These are phyloP conservation scores for Geotrupes spiniger DNA, from an alignment of 2,888 invertebrate species.

Conservation along the genomic window DNA sequence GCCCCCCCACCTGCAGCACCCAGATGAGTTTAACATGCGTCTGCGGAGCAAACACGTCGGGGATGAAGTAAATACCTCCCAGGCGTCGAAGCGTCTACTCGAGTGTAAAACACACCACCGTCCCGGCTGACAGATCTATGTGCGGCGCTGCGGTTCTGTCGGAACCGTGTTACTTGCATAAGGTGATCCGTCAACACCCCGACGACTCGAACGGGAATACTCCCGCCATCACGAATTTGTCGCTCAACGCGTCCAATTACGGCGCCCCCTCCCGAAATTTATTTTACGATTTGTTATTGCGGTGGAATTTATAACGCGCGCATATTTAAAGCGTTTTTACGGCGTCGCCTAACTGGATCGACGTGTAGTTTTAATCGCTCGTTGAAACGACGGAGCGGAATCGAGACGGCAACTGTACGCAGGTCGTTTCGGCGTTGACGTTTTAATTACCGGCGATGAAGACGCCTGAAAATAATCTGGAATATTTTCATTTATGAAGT, in stretches of 20 bases:
- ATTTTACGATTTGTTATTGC: slow-evolving; percentile 4
- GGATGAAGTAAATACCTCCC: slow-evolving; percentile 37
- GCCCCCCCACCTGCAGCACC: slow-evolving; percentile 6
- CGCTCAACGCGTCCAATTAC: slow-evolving; percentile 31
- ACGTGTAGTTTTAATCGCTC: no score
- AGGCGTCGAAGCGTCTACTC: slow-evolving; percentile 29
- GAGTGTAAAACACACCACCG: slow-evolving; percentile 31
- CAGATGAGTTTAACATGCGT: slow-evolving; percentile 34
- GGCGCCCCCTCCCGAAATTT: slow-evolving; percentile 3
- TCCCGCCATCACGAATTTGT: slow-evolving; percentile 39
- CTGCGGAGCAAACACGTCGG: slow-evolving; percentile 37
- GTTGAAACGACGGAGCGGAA: no score
- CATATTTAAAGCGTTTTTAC: neutral
- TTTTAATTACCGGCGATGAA: no score
- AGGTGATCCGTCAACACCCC: slow-evolving; percentile 44
- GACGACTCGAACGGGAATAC: slow-evolving; percentile 41
- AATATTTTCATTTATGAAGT: no score
- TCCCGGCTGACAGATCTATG: slow-evolving; percentile 40
- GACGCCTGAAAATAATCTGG: no score
- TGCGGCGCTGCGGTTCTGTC: slow-evolving; percentile 39
- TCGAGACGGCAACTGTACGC: no score
- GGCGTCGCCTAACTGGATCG: no score
- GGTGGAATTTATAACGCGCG: no score
- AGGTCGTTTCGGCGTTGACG: no score
- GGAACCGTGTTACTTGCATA: slow-evolving; percentile 37